Base-by-base conservation (phyloP, 2,888 invertebrate genomes). In the Baronia brevicornis region DNA sequence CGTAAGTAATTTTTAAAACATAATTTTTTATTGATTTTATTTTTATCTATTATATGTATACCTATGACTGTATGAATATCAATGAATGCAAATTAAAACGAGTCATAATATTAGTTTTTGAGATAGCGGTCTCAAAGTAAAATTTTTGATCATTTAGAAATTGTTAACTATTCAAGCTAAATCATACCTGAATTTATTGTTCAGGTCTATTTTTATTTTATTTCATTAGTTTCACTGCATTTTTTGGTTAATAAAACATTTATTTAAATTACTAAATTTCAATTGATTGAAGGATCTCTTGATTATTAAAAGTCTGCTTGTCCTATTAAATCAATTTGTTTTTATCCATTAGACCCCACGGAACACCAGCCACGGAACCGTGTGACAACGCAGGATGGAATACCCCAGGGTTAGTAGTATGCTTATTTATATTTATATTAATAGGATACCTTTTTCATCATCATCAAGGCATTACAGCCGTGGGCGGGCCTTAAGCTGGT, bases 301-400 rank as follows among this genome's bases (percentile, higher is more conserved):
- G 8, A 20, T n/a, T 20, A n/a, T 5, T 20, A 7, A 7, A 20
- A 7, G 20, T n/a, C 20, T 7, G n/a, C 20, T 20, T 20, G 20
- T n/a, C n/a, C 3, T 20, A 5, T 6, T 20, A n/a, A n/a, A 20
- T 20, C 3, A 19, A 28, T 20, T 28, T 19, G 5, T 12, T 19
- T 28, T 31, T 33, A 39, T 36, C 39, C 53, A 51, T 20, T 54
- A 79, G 78, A 5, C 66, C 60, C 39, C 80, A 74, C 51, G 79
- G 73, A 46, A 82, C 80, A 3, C 79, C 80, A 0, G 77, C 80
- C 0, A 82, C 82, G 2, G 77, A 72, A 3, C 44, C 70, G 14
- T 82, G 80, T 42, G 80, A 74, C 30, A 58, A 66, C 28, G 72
- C 68, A 33, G 70, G 68, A 46, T 82, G 82, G 82, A 77, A 73